phyloP scores from a whole-genome alignment of 2,888 invertebrate species.

The Listrodromus nycthemerus region DNA sequence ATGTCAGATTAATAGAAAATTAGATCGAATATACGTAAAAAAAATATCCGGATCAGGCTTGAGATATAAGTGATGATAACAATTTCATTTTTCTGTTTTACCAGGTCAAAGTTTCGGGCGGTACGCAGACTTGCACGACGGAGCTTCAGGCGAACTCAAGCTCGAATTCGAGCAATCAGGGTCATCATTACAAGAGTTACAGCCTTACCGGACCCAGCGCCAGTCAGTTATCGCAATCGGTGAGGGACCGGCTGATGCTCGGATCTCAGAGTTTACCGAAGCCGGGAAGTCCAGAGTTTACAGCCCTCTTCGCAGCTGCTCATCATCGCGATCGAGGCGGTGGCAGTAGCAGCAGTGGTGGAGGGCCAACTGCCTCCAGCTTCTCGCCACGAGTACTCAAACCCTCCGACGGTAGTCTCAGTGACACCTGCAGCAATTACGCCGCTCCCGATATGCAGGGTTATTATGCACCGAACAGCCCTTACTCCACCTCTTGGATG shows the following conservation, averaged over 20 bases:
- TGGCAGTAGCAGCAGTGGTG: constrained; percentile 74
- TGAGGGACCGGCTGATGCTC: constrained; percentile 92
- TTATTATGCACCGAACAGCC: constrained; percentile 86
- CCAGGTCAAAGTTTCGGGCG: constrained; percentile 93
- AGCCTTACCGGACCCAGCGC: constrained; percentile 94
- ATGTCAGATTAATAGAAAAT: background rate
- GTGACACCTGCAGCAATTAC: constrained; percentile 94
- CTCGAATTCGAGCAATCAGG: constrained; percentile 79
- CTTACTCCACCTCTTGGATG: constrained; percentile 91
- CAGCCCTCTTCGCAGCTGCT: constrained; percentile 86
- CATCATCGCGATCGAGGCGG: constrained; percentile 81
- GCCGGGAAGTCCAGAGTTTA: constrained; percentile 90
- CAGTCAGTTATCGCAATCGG: constrained; percentile 94
- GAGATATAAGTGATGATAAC: background rate
- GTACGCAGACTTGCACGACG: constrained; percentile 94
- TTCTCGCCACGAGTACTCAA: constrained; percentile 81
- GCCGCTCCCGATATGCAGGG: constrained; percentile 86
- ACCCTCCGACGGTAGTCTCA: constrained; percentile 91
- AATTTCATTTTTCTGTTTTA: background rate
- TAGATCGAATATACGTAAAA: background rate
- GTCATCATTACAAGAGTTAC: constrained; percentile 93
- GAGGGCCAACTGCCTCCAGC: constrained; percentile 80
- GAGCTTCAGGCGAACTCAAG: constrained; percentile 87
- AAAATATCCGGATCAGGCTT: background rate
- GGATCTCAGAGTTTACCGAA: constrained; percentile 95